These are phyloP conservation scores for Sinonovacula constricta DNA, from an alignment of 1,140 invertebrate genomes.

Conservation along the genomic window DNA sequence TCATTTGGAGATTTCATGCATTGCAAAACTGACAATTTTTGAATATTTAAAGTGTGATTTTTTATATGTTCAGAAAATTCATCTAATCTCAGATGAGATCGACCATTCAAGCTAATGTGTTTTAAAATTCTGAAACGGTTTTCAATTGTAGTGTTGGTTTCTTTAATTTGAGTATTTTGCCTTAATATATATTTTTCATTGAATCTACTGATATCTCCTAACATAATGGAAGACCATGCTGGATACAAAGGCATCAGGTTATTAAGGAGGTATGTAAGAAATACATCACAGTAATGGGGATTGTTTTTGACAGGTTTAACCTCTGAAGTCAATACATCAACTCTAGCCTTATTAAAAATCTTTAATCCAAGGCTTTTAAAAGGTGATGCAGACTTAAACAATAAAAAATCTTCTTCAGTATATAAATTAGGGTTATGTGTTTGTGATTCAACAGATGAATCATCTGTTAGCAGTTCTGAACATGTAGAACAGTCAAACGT, in stretches of 20 bases:
- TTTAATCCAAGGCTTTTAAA: background rate
- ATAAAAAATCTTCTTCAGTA: slow-evolving; percentile 7
- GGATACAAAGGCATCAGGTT: background rate
- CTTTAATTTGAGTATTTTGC: background rate
- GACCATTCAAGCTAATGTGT: too few relatives aligned
- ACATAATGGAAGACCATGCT: background rate
- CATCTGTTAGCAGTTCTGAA: background rate
- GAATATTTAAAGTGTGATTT: background rate
- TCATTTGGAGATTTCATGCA: slow-evolving; percentile 2
- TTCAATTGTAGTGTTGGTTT: slow-evolving; percentile 8
- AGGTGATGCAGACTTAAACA: background rate
- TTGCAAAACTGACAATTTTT: background rate
- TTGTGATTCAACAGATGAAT: too few relatives aligned
- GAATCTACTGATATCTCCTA: background rate
- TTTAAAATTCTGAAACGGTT: too few relatives aligned
- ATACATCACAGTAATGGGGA: too few relatives aligned
- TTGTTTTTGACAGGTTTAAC: background rate
- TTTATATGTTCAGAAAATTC: too few relatives aligned
- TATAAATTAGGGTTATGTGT: slow-evolving; percentile 9
- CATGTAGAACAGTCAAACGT: background rate
- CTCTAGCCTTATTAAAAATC: background rate
- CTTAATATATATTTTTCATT: background rate
- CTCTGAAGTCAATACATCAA: background rate
- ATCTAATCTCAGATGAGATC: too few relatives aligned
- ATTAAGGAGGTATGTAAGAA: background rate